A percentile compares a stretch with the other conserved stretches of the same genome.
Evolutionary conservation across 2,888 invertebrate species (phyloP).

Genomic region (Eilema caniola): DNA sequence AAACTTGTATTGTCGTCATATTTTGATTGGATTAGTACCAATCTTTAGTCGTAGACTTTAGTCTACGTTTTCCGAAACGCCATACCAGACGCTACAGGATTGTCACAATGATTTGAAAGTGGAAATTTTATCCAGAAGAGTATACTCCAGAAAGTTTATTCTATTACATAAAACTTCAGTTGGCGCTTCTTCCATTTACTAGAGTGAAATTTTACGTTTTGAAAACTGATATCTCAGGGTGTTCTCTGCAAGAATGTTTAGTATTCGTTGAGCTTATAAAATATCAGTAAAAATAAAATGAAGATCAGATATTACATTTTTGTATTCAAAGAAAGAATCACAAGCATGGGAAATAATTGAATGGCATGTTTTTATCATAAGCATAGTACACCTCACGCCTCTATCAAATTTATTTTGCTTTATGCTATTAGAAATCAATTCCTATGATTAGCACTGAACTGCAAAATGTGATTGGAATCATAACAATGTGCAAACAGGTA

Average conservation of each 20-base stretch:
- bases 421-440: constrained; percentile 35
- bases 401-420: constrained; percentile 5
- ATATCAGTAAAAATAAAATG: constrained; percentile 11
- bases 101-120: constrained; percentile 54
- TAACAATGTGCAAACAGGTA: constrained; percentile 27
- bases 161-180: constrained; percentile 50
- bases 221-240: constrained; percentile 40
- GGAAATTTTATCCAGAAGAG: constrained; percentile 48
- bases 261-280: constrained; percentile 26
- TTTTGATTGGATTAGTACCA: not conserved
- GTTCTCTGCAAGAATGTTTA: constrained; percentile 28
- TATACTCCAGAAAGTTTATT: constrained; percentile 53
- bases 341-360: no score
- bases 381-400: no score
- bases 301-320: not conserved
- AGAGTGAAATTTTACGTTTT: constrained; percentile 56
- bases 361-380: no score
- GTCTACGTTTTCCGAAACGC: no score
- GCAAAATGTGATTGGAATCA: constrained; percentile 32
- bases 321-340: not conserved
- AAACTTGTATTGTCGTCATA: not conserved
- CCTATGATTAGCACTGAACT: constrained; percentile 35
- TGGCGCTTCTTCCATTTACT: constrained; percentile 49
- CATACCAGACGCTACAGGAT: constrained; percentile 28
- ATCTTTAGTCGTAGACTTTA: no score